phyloP scores from a whole-genome alignment of 2,113 vertebrate genomes.

The Pithys albifrons region DNA sequence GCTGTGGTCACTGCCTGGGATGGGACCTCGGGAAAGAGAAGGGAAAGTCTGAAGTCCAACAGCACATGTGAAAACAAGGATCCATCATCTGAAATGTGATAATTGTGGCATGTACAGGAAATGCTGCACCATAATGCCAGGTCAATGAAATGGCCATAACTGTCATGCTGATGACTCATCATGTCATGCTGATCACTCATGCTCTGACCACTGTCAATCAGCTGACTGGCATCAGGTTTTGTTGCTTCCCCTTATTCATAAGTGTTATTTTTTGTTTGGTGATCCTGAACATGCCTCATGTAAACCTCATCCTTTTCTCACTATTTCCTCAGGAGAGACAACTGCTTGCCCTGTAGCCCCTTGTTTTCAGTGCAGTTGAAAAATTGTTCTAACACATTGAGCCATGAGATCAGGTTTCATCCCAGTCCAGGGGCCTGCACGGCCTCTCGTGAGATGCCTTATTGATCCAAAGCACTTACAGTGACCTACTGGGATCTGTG shows the following conservation, averaged over 20 bases:
- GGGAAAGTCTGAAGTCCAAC: not conserved
- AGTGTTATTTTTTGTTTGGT: not conserved
- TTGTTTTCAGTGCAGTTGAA: conserved; percentile 55
- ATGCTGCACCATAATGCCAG: not conserved
- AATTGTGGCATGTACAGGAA: not conserved
- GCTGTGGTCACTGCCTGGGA: not conserved
- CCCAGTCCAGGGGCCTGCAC: not conserved
- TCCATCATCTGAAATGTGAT: not conserved
- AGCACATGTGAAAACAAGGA: not conserved
- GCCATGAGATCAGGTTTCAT: conserved; percentile 35
- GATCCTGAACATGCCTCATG: not conserved
- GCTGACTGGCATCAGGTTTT: not conserved
- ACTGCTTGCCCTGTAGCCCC: not conserved
- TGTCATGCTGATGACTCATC: too few species aligned
- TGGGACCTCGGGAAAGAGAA: not conserved
- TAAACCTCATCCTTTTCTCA: not conserved
- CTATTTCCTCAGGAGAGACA: conserved; percentile 29
- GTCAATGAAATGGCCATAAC: not conserved
- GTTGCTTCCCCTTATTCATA: not conserved
- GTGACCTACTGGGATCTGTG: conserved; percentile 46
- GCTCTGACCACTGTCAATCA: not conserved
- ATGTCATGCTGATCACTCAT: fast-evolving
- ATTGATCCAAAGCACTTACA: conserved; percentile 63
- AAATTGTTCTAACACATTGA: conserved; percentile 61
- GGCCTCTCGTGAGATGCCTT: conserved; percentile 32